Evolutionary conservation across 1,140 invertebrate species (phyloP).

Genomic region (Platorchestia sp.): DNA sequence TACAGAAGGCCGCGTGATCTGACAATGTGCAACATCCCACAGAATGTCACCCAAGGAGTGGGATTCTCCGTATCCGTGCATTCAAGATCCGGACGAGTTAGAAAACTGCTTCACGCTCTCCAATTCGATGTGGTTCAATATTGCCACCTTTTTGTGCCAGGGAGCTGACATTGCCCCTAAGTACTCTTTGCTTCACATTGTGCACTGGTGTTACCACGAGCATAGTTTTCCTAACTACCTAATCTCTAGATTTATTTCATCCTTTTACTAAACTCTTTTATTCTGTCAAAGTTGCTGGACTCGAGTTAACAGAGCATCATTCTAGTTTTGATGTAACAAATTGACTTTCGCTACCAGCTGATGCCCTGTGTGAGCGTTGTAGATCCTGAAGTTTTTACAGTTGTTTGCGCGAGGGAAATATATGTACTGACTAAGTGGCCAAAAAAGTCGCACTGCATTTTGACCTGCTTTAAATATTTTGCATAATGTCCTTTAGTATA

Average conservation of each 20-base stretch:
- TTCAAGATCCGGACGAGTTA: slow-evolving; percentile 82
- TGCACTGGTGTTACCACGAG: slow-evolving; percentile 56
- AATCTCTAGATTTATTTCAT: no score
- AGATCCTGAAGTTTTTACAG: background rate
- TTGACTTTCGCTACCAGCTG: background rate
- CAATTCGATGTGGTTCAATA: slow-evolving; percentile 96
- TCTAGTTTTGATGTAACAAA: background rate
- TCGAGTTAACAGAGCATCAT: no score
- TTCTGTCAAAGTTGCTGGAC: no score
- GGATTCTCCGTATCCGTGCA: slow-evolving; percentile 83
- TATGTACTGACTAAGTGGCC: background rate
- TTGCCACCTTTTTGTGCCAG: slow-evolving; percentile 94
- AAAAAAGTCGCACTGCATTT: background rate
- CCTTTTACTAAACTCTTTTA: no score
- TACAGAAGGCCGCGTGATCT: no score
- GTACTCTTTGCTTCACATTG: slow-evolving; percentile 71
- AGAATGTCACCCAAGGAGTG: slow-evolving; percentile 69
- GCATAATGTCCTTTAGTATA: no score
- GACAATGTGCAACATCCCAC: slow-evolving; percentile 33
- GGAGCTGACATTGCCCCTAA: slow-evolving; percentile 90
- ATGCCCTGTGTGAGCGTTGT: background rate
- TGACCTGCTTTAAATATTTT: no score
- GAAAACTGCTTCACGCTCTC: slow-evolving; percentile 93
- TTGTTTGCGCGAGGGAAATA: background rate
- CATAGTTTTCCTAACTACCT: background rate